Evolutionary conservation across 2,888 invertebrate species (phyloP), one percentile per base, ranked within the genome.

Genomic region (Xestia sexstrigata): DNA sequence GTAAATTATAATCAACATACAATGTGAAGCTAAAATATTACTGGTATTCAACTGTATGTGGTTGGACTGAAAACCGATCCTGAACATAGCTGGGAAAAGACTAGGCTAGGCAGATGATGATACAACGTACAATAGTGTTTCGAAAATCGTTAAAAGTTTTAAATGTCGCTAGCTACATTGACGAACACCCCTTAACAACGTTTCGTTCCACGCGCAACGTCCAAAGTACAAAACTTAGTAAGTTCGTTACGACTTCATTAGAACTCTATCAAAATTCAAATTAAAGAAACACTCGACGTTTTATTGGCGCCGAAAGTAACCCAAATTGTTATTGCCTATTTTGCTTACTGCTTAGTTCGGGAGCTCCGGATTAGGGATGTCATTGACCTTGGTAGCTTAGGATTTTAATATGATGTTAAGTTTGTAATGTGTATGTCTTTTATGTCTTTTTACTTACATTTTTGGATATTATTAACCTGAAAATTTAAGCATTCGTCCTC

Each of bases 231-330:
- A 69, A 84, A 88, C 86, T 87, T 83, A 72, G 73, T 86, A 82
- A 87, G 67, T 86, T 87, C 74, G 77, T 88, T 88, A 84, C 70
- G 74, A 65, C 76, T 86, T 87, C 82, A 84, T 86, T 86, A 86
- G 79, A 86, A 87, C 84, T 87, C 81, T 84, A 87, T 86, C 80
- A 86, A 87, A 85, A 88, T 87, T 87, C 76, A 87, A 88, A 87
- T 87, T 88, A 86, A 84, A 83, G 87, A 82, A 81, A 88, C 82
- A 86, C 80, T 86, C 74, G 70, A 52, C 81, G 82, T 78, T 88
- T 87, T 79, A 73, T 73, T 78, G 78, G 39, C 58, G 65, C 69
- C 60, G 60, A 72, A 78, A 73, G 76, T 70, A 75, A 63, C 70
- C 73, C 39, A 71, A 85, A 86, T 80, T 85, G 82, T 87, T 87